Evolutionary conservation across 2,113 vertebrate genomes (phyloP), one percentile per base, ranked within the genome.

Genomic region (Charina bottae): DNA sequence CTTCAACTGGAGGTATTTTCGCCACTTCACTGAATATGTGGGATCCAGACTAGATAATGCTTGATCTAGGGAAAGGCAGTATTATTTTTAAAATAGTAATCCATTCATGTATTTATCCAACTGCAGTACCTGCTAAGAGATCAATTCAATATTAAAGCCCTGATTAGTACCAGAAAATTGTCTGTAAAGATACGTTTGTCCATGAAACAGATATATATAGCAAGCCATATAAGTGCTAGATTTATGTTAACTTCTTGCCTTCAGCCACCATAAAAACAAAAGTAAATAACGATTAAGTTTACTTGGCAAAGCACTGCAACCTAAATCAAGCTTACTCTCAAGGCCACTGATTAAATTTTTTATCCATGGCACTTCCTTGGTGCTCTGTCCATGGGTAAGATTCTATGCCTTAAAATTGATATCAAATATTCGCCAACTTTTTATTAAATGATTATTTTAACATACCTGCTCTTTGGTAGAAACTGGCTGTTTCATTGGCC

Each of bases 1-100:
- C 96, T 99, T 99, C 96, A 99, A 97, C 95, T 99, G 99, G 84
- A 99, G 97, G 83, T 99, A 99, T 94, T 99, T 99, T 96, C 98
- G 99, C 99, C 99, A 99, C 96, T 99, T 99, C 92, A 97, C 97
- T 94, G 98, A 98, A 96, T 98, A 99, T 83, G 98, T 94, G 68
- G 99, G 98, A 92, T 99, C 99, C 98, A 99, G 96, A 94, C 98
- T 99, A 97, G 98, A 98, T 94, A 99, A 97, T 21, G 98, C 98
- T 97, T 99, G 98, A 97, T 99, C 99, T 99, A 93, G 95, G 85
- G 96, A 33, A 93, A 0, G 3, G 28, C 23, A 94, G 84, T 6
- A 89, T 92, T 92, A 15, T 91, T 17, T 92, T 92, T 49, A 90
- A 28, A 28, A 89, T 2, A 62, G 15, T 88, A 89, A n/a, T 19